phyloP scores from a whole-genome alignment of 23 tunicate genomes.

The Oikopleura vanhoeffeni region DNA sequence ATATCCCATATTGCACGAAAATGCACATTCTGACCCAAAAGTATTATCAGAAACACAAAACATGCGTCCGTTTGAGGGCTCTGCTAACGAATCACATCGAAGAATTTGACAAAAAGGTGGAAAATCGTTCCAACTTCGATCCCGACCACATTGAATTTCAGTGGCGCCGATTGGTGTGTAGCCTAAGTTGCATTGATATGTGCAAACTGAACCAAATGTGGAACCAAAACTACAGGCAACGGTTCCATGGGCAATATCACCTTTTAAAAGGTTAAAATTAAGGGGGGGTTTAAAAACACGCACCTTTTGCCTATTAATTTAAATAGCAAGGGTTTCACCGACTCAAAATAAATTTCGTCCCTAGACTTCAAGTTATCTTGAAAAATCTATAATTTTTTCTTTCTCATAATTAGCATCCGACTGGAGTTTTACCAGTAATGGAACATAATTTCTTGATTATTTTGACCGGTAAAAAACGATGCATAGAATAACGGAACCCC shows the following conservation, averaged over 20 bases:
- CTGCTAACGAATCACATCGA: not conserved
- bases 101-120: not conserved
- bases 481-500: too few species aligned
- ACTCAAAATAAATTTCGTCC: too few species aligned
- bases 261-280: too few species aligned
- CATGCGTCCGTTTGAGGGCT: not conserved
- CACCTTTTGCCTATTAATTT: too few species aligned
- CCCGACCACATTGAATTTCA: not conserved
- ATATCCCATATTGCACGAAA: slow-evolving; percentile 61
- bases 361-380: too few species aligned
- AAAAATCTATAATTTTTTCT: too few species aligned
- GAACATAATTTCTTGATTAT: too few species aligned
- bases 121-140: not conserved
- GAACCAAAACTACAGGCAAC: not conserved
- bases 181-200: not conserved
- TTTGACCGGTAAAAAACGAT: too few species aligned
- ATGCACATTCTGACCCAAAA: slow-evolving; percentile 33
- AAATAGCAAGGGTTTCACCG: too few species aligned
- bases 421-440: too few species aligned
- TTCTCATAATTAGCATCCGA: too few species aligned
- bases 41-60: slow-evolving; percentile 30
- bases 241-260: not conserved
- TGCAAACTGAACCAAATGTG: not conserved
- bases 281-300: too few species aligned
- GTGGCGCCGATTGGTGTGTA: not conserved